These are phyloP conservation scores for Hololepta plana DNA, from an alignment of 2,888 invertebrate genomes.

Conservation along the genomic window DNA sequence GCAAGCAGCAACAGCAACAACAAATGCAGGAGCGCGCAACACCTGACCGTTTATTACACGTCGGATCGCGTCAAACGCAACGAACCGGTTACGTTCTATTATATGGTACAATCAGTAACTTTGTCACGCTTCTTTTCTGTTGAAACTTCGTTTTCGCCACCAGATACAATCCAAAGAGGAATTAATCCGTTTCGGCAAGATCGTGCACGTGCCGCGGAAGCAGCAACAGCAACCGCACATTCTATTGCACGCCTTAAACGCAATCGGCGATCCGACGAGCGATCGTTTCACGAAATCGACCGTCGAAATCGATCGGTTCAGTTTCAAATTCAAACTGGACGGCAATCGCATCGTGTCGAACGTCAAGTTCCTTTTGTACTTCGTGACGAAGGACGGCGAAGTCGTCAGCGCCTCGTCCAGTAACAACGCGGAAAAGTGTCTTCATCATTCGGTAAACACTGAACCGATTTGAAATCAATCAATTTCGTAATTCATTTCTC, in stretches of 20 bases:
- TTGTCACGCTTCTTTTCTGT: too few relatives aligned
- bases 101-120: constrained; percentile 18
- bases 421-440: constrained; percentile 34
- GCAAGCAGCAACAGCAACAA: too few relatives aligned
- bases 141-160: too few relatives aligned
- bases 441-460: constrained; percentile 35
- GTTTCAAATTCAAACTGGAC: constrained; percentile 28
- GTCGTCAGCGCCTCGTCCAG: constrained; percentile 33
- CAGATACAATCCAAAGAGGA: constrained; percentile 23
- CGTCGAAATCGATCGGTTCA: constrained; percentile 22
- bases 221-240: too few relatives aligned
- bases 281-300: constrained; percentile 15
- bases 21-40: constrained; percentile 20
- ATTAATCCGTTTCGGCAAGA: constrained; percentile 17
- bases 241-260: too few relatives aligned
- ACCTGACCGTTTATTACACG: constrained; percentile 21
- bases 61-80: constrained; percentile 16
- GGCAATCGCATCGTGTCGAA: constrained; percentile 29
- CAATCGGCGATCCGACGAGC: too few relatives aligned
- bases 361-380: constrained; percentile 35
- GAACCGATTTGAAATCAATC: too few relatives aligned
- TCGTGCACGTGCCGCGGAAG: constrained; percentile 16
- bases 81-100: constrained; percentile 20
- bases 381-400: constrained; percentile 33
- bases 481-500: constrained; percentile 1